Conservation (phyloP, 2,888 invertebrate species). For the Anarsia innoxiella region DNA sequence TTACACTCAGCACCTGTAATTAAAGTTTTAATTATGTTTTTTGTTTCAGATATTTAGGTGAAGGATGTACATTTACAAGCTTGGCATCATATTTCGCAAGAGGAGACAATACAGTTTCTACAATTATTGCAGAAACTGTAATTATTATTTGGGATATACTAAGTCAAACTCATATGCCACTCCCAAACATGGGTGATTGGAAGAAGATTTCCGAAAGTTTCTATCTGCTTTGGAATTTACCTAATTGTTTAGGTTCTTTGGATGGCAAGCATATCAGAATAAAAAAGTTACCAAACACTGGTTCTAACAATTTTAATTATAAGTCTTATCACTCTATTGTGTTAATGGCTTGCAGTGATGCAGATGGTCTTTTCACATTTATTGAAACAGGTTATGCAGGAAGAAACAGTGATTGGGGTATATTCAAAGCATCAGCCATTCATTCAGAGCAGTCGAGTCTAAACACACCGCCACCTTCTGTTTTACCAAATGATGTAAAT, state of each 20-base stretch:
- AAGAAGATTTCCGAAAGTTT: slow-evolving; percentile 4
- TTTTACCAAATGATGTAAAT: neutral
- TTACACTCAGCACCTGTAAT: neutral
- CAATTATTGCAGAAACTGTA: slow-evolving; percentile 12
- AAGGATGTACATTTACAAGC: neutral
- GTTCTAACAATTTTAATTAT: slow-evolving; percentile 17
- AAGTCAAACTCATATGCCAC: slow-evolving; percentile 4
- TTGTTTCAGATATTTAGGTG: neutral
- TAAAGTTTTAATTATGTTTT: neutral
- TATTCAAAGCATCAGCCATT: neutral
- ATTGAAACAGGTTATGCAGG: slow-evolving; percentile 1
- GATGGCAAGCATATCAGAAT: slow-evolving; percentile 18
- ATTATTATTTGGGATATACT: slow-evolving; percentile 13
- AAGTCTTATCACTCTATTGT: slow-evolving; percentile 16
- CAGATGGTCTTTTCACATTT: slow-evolving; percentile 12
- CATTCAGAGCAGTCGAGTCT: too few relatives aligned
- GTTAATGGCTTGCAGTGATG: slow-evolving; percentile 15
- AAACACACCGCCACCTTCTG: neutral
- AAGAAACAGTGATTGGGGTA: neutral
- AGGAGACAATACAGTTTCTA: slow-evolving; percentile 6
- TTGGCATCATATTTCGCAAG: neutral
- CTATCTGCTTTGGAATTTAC: slow-evolving; percentile 6
- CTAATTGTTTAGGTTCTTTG: slow-evolving; percentile 10
- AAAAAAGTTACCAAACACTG: slow-evolving; percentile 12
- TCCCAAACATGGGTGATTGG: slow-evolving; percentile 5